A percentile compares a stretch with the other conserved stretches of the same genome.
Conservation (phyloP, 2,113 vertebrate species). For the Shinisaurus crocodilurus region DNA sequence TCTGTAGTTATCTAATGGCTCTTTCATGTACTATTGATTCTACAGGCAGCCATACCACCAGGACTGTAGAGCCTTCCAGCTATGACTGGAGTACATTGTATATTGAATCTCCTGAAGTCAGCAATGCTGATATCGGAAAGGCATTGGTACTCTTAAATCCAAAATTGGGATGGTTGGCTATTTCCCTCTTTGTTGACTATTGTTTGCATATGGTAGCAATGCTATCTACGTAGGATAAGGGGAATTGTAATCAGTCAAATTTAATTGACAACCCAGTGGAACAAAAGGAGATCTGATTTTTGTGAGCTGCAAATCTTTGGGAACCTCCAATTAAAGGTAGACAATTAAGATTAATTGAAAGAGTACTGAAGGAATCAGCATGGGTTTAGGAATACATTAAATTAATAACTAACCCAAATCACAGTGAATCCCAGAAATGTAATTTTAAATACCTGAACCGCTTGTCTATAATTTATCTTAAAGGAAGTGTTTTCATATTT, state of each 20-base stretch:
- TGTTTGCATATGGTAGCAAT: conserved; percentile 55
- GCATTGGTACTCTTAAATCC: conserved; percentile 54
- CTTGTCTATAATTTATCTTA: neutral
- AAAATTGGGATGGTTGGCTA: conserved; percentile 35
- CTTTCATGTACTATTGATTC: conserved; percentile 52
- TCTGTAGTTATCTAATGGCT: neutral
- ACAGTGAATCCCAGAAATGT: neutral
- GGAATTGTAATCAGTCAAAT: conserved; percentile 66
- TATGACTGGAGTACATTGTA: conserved; percentile 52
- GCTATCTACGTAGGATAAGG: conserved; percentile 54
- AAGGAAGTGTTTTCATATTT: neutral
- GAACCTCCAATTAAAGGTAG: conserved; percentile 55
- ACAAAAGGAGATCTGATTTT: conserved; percentile 62
- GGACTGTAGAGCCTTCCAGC: conserved; percentile 47
- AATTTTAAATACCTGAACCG: neutral
- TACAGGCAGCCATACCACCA: conserved; percentile 48
- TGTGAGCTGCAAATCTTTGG: conserved; percentile 50
- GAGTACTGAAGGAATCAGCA: conserved; percentile 36
- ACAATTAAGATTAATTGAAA: conserved; percentile 52
- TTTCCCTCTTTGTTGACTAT: conserved; percentile 40
- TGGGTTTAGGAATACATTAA: conserved; percentile 37
- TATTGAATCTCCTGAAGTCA: conserved; percentile 60
- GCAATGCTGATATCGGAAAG: conserved; percentile 32
- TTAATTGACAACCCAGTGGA: conserved; percentile 68
- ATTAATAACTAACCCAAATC: neutral